phyloP scores from a whole-genome alignment of 1,140 invertebrate species.

The Eupristina koningsbergeri region DNA sequence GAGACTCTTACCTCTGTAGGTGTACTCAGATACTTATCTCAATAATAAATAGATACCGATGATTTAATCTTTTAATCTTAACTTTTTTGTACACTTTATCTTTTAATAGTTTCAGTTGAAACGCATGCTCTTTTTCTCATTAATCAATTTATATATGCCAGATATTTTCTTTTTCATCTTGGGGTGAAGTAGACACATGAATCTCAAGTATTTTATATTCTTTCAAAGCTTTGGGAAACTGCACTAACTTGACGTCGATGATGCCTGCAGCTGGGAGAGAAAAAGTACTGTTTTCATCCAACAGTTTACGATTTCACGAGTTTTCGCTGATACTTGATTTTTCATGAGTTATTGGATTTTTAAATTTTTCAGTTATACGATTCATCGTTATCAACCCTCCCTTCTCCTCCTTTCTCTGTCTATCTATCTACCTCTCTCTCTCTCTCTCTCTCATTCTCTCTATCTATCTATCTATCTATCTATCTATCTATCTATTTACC shows the following conservation, averaged over 20 bases:
- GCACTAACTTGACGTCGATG: neutral
- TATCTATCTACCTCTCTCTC: neutral
- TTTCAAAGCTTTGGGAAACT: slow-evolving; percentile 11
- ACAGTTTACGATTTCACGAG: slow-evolving; percentile 10
- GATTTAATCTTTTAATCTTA: no score
- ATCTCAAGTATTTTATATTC: neutral
- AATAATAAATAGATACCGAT: no score
- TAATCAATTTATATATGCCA: no score
- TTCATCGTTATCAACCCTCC: neutral
- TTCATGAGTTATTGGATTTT: slow-evolving; percentile 41
- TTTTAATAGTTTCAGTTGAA: neutral
- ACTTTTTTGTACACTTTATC: no score
- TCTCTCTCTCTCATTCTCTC: neutral
- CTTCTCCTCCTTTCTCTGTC: no score
- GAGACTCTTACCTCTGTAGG: no score
- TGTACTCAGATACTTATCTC: no score
- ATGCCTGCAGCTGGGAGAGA: neutral
- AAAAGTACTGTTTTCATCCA: slow-evolving; percentile 26
- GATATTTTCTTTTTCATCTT: no score
- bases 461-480: no score
- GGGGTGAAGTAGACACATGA: no score
- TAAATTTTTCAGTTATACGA: slow-evolving; percentile 18
- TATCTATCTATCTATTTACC: no score
- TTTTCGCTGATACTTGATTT: slow-evolving; percentile 33
- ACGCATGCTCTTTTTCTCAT: no score